These are phyloP conservation scores for Neosilurus mollespiculum DNA, from an alignment of 2,797 vertebrate genomes.

Conservation along the genomic window DNA sequence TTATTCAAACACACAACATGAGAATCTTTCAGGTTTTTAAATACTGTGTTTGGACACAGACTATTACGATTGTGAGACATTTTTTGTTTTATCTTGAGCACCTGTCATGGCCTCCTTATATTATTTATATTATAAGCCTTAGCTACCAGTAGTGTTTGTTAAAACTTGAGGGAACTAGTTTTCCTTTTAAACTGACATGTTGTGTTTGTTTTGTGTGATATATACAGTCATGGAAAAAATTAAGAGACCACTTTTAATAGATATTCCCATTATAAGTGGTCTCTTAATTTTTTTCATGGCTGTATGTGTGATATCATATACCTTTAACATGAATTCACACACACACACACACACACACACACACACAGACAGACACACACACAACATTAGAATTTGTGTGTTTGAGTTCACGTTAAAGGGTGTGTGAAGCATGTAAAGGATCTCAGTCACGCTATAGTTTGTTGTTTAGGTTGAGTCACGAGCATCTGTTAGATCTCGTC, in stretches of 20 bases:
- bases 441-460: conserved; percentile 50
- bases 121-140: not conserved
- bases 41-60: not conserved
- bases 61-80: not conserved
- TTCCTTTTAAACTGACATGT: not conserved
- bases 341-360: no score
- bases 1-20: not conserved
- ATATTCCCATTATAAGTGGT: no score
- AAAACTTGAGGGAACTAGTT: not conserved
- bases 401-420: conserved; percentile 25
- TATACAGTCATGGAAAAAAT: not conserved
- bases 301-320: no score
- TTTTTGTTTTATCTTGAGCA: not conserved
- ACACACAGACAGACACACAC: no score
- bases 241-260: no score
- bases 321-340: no score
- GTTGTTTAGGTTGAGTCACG: conserved; percentile 48
- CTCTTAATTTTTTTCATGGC: no score
- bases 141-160: not conserved
- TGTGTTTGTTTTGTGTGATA: conserved; percentile 26
- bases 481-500: conserved; percentile 47
- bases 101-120: not conserved
- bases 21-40: not conserved
- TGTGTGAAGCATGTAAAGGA: conserved; percentile 48
- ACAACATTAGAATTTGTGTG: no score